These are phyloP conservation scores for Lepidurus apus DNA, from an alignment of 1,140 invertebrate genomes.

Conservation along the genomic window DNA sequence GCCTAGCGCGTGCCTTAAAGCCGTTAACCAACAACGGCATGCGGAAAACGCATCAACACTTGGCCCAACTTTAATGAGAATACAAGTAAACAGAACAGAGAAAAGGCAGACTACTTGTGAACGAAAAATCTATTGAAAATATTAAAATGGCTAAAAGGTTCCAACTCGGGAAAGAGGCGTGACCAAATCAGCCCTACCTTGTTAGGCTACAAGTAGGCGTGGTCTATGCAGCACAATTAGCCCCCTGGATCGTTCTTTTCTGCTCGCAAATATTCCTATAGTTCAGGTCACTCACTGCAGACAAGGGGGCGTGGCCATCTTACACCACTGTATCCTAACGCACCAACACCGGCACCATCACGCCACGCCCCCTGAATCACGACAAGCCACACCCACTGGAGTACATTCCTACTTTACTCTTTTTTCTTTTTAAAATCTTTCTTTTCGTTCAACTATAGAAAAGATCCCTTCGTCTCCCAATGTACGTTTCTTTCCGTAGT, in stretches of 20 bases:
- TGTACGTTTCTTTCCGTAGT: too few relatives aligned
- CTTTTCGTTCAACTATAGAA: neutral
- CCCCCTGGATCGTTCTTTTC: neutral
- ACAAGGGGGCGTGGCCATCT: slow-evolving; percentile 17
- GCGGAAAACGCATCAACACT: neutral
- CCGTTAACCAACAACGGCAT: neutral
- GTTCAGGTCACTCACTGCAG: neutral
- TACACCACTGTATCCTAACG: neutral
- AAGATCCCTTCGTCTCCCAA: too few relatives aligned
- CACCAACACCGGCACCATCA: neutral
- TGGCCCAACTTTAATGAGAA: neutral
- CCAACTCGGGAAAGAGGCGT: neutral
- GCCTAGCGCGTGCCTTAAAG: slow-evolving; percentile 12
- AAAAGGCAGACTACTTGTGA: neutral
- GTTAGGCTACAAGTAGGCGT: slow-evolving; percentile 24
- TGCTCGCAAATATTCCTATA: neutral
- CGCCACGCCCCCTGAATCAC: slow-evolving; percentile 7
- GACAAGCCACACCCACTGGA: neutral
- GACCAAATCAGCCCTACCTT: neutral
- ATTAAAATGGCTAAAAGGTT: neutral
- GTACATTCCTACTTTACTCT: slow-evolving; percentile 2
- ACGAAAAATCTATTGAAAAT: neutral
- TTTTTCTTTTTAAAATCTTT: neutral
- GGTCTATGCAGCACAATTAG: slow-evolving; percentile 10
- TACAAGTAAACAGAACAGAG: neutral